These are phyloP conservation scores for Petrocephalus zakoni DNA, from an alignment of 2,113 vertebrate species.

Conservation along the genomic window DNA sequence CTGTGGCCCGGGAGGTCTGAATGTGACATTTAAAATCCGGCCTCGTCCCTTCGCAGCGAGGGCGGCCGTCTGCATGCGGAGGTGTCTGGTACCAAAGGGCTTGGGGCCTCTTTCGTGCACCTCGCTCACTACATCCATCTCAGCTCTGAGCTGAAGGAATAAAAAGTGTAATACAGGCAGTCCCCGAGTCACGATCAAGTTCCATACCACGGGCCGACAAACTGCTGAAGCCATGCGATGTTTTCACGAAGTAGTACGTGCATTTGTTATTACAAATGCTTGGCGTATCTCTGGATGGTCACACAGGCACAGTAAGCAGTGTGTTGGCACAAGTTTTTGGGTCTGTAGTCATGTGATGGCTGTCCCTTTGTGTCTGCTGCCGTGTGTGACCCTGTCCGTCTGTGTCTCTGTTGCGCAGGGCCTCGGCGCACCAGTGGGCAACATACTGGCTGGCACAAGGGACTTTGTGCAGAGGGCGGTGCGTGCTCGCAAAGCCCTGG, in stretches of 20 bases:
- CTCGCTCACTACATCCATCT: neutral
- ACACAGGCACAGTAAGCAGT: neutral
- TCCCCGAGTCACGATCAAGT: neutral
- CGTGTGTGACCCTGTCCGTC: neutral
- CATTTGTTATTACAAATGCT: too few relatives aligned
- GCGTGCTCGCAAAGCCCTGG: constrained; percentile 66
- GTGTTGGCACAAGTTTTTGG: neutral
- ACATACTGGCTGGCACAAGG: constrained; percentile 60
- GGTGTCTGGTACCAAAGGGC: too few relatives aligned
- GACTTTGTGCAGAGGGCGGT: constrained; percentile 63
- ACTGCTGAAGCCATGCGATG: too few relatives aligned
- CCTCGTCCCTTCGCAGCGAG: neutral
- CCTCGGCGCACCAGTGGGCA: constrained; percentile 66
- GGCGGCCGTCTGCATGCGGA: neutral
- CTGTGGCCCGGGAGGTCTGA: neutral
- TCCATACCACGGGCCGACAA: too few relatives aligned
- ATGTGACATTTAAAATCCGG: neutral
- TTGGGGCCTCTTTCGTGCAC: neutral
- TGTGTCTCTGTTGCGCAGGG: constrained; percentile 54
- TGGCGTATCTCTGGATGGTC: neutral
- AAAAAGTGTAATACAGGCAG: neutral
- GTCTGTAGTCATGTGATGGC: neutral
- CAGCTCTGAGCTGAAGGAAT: neutral
- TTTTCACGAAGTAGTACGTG: too few relatives aligned
- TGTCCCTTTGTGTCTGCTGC: neutral